These are phyloP conservation scores for Perognathus longimembris DNA, from an alignment of 2,113 vertebrate genomes.

Conservation along the genomic window DNA sequence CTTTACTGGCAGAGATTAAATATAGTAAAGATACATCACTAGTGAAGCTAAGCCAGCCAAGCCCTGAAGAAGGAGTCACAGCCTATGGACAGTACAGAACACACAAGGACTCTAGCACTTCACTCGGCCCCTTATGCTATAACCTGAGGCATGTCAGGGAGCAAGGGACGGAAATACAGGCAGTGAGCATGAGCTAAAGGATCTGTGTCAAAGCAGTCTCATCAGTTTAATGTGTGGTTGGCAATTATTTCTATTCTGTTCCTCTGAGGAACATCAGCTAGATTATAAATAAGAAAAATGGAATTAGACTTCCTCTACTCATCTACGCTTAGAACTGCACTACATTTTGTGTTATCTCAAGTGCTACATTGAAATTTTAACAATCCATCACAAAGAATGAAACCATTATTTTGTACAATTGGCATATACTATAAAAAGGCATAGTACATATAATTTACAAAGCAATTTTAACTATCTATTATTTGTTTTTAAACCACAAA, in stretches of 20 bases:
- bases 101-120: background rate
- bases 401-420: no score
- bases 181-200: background rate
- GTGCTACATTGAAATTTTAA: background rate
- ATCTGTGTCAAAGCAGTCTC: background rate
- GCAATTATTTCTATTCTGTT: background rate
- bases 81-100: background rate
- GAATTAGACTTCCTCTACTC: background rate
- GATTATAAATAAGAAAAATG: constrained; percentile 38
- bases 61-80: background rate
- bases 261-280: background rate
- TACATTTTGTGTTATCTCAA: background rate
- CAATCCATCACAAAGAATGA: background rate
- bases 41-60: background rate
- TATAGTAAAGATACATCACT: background rate
- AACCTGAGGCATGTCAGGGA: background rate
- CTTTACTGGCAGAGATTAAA: background rate
- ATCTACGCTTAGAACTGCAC: background rate
- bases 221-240: background rate
- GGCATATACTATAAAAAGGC: no score
- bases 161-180: background rate
- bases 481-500: background rate
- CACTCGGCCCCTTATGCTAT: background rate
- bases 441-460: no score
- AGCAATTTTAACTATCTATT: no score